Evolutionary conservation across 2,888 invertebrate species (phyloP).

Genomic region (Muscina levida): DNA sequence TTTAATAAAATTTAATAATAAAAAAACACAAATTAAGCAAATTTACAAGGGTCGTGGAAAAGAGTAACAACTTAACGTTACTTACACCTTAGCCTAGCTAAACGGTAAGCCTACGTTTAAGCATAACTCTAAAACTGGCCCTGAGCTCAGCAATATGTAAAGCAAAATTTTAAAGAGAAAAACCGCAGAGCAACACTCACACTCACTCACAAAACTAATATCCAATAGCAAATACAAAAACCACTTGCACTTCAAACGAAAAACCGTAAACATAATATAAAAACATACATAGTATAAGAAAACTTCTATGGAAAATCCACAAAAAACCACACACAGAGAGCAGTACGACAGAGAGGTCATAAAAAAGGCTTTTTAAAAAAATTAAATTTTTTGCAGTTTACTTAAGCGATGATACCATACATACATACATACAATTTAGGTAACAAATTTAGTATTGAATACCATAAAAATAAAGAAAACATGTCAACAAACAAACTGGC

Average conservation of each 20-base stretch:
- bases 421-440: conserved; percentile 16
- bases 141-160: too few species aligned
- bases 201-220: not conserved
- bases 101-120: too few species aligned
- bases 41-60: too few species aligned
- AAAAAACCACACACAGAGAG: conserved; percentile 22
- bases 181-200: not conserved
- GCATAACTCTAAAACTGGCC: too few species aligned
- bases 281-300: conserved; percentile 17
- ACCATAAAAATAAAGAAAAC: conserved; percentile 32
- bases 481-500: conserved; percentile 56
- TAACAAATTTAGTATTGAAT: conserved; percentile 36
- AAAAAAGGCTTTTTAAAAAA: conserved; percentile 52
- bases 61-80: too few species aligned
- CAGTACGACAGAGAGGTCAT: too few species aligned
- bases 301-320: too few species aligned
- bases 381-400: conserved; percentile 33
- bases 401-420: too few species aligned
- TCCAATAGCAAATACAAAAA: not conserved
- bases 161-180: conserved; percentile 10
- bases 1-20: not conserved
- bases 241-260: not conserved
- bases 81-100: too few species aligned
- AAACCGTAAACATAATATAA: not conserved
- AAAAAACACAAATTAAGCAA: conserved; percentile 7